A percentile compares a stretch with the other conserved stretches of the same genome.
Evolutionary conservation across 2,113 vertebrate genomes (phyloP).

Genomic region (Podarcis cretensis): DNA sequence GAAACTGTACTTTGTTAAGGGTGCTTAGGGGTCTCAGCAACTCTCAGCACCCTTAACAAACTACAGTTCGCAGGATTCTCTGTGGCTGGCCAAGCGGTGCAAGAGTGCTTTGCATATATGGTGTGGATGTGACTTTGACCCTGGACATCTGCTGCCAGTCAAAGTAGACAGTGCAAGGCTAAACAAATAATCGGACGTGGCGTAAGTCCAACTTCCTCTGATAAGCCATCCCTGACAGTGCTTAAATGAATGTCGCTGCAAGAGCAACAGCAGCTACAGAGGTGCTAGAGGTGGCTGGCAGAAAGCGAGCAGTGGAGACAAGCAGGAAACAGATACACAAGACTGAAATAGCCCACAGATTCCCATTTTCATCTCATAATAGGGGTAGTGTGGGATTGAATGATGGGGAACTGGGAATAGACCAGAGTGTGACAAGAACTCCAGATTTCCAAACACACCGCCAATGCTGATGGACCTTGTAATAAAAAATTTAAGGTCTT

Average conservation of each 20-base stretch:
- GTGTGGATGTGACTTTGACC: neutral
- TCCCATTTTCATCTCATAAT: neutral
- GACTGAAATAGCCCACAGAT: neutral
- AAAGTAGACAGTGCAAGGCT: neutral
- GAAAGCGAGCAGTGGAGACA: neutral
- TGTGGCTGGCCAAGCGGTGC: no score
- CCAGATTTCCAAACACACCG: no score
- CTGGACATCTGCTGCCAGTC: neutral
- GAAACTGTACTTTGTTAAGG: no score
- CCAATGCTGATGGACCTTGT: neutral
- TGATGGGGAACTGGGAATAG: no score
- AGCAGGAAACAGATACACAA: neutral
- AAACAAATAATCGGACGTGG: neutral
- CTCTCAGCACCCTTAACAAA: no score
- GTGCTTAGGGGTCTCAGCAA: no score
- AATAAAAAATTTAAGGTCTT: no score
- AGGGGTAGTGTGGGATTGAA: neutral
- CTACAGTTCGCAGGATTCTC: no score
- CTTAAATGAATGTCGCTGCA: neutral
- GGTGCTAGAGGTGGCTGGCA: neutral
- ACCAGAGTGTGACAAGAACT: neutral
- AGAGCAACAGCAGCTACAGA: neutral
- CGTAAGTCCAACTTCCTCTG: neutral
- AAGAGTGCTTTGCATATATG: no score
- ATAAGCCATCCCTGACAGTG: neutral